Evolutionary conservation across 2,113 vertebrate genomes (phyloP), one percentile per base, ranked within the genome.

Genomic region (Rhinichthys klamathensis): DNA sequence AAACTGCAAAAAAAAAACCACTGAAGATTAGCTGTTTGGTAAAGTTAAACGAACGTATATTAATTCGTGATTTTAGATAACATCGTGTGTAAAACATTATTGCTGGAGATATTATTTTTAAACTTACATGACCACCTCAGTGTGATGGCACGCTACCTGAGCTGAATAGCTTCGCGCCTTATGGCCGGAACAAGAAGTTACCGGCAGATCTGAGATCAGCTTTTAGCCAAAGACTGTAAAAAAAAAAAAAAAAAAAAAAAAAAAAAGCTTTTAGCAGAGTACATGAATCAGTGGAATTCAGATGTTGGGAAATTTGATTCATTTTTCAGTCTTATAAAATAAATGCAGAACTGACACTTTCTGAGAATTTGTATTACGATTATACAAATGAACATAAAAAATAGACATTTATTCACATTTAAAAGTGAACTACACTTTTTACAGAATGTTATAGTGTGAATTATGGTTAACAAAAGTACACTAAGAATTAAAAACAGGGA

Each of bases 121-220:
- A 74, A 67, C 79, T 81, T 69, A 81, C 79, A 32, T 30, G 16
- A 67, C 27, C 41, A 51, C 79, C 44, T 81, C 79, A 12, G 2
- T 27, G 46, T 81, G 41, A 69, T 51, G 18, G 16, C 41, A 65
- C 25, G 18, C 44, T 23, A 30, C 79, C 46, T 38, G 30, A 11
- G 63, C 32, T 23, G 60, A 27, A 70, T n/a, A 32, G 21, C 27
- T 78, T 85, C 84, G 65, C 76, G 84, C 76, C 76, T 80, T 85
- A 65, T 69, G 61, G 61, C 79, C 61, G 60, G 61, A 81, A 69
- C 46, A 81, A 81, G 79, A 61, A 38, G 35, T 70, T 35, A n/a
- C 18, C 67, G 21, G 35, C 82, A 60, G 82, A 27, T 74, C 82
- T 60, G 56, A 58, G 74, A 69, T 65, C 61, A 58, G 75, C n/a